Percentiles rank a stretch among this genome's conserved stretches.
These are phyloP conservation scores for Lepilemur ruficaudatus DNA, from an alignment of 2,797 vertebrate genomes.

Conservation along the genomic window DNA sequence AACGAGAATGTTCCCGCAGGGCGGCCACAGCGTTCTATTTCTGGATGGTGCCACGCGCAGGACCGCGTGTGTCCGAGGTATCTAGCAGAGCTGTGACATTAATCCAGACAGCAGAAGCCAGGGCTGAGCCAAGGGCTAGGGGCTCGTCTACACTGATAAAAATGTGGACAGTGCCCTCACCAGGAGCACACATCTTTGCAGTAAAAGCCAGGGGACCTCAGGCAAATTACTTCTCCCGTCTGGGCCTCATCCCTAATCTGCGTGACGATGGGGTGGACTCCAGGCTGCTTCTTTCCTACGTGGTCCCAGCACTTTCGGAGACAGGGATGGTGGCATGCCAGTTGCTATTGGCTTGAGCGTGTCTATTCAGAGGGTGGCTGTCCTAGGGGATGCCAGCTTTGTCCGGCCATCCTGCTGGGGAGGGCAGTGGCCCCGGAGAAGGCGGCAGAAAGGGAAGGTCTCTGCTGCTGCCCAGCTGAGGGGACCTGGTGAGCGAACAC, in stretches of 20 bases:
- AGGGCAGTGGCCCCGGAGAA: background rate
- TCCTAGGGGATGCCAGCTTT: fast-evolving
- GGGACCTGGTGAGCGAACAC: background rate
- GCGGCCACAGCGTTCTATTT: background rate
- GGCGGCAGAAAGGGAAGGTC: background rate
- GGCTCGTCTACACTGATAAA: background rate
- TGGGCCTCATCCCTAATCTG: background rate
- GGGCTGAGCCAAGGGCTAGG: background rate
- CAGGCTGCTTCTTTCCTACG: background rate
- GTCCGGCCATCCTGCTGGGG: too few species aligned
- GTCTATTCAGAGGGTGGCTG: background rate
- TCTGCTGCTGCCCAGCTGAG: background rate
- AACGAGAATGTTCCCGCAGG: background rate
- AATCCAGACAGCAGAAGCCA: background rate
- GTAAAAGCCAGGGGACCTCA: background rate
- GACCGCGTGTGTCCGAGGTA: background rate
- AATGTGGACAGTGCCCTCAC: background rate
- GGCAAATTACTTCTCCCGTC: background rate
- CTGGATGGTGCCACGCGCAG: background rate
- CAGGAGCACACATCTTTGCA: background rate
- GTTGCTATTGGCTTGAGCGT: background rate
- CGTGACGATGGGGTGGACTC: background rate
- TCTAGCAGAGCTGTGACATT: background rate
- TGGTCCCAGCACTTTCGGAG: background rate
- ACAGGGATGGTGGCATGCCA: fast-evolving